Conservation (phyloP, 2,113 vertebrate species). For the Spizaetus ornatus region DNA sequence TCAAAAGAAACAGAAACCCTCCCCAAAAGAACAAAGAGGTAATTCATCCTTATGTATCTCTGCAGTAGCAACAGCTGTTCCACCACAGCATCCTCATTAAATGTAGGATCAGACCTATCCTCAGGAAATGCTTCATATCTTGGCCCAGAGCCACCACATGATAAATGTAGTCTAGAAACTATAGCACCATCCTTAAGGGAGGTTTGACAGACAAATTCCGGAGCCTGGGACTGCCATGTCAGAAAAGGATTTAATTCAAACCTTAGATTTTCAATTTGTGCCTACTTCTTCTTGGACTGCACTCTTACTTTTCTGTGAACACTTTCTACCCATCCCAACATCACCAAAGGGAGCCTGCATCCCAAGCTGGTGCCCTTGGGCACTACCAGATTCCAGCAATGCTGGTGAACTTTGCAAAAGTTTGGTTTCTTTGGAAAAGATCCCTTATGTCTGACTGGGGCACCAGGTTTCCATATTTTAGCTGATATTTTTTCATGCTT, state of each 20-base stretch:
- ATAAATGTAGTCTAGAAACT: neutral
- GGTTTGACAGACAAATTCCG: neutral
- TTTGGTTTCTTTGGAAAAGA: neutral
- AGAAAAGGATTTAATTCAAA: neutral
- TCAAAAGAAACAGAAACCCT: neutral
- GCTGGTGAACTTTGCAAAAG: neutral
- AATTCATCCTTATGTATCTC: neutral
- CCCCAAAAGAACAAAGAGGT: neutral
- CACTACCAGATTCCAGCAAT: neutral
- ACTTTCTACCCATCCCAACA: neutral
- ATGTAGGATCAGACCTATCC: neutral
- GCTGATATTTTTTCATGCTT: neutral
- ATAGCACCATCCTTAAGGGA: neutral
- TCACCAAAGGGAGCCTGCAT: neutral
- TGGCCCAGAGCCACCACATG: neutral
- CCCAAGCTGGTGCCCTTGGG: neutral
- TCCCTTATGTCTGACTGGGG: neutral
- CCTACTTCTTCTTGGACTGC: neutral
- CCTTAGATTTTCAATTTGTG: neutral
- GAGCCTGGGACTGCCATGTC: neutral
- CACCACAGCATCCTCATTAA: neutral
- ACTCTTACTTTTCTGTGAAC: neutral
- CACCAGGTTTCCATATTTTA: neutral
- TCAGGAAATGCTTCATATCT: neutral
- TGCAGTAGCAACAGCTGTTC: neutral